A percentile compares a stretch with the other conserved stretches of the same genome.
Conservation (phyloP, 2,113 vertebrate genomes). For the Xiphophorus hellerii region DNA sequence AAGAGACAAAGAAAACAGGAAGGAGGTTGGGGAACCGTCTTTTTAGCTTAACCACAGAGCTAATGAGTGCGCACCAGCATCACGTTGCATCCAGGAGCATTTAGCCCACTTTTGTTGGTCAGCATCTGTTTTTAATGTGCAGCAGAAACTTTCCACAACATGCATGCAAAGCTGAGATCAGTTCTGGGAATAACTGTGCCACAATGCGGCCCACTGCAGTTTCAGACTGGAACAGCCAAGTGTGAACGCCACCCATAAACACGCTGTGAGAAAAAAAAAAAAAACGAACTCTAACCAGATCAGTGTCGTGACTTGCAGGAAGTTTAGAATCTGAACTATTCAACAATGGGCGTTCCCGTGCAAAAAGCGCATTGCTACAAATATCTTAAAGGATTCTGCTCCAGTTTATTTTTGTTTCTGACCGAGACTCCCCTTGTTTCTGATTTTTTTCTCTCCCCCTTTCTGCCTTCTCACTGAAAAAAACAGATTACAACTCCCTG, state of each 20-base stretch:
- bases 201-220: neutral
- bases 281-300: slow-evolving; percentile 9
- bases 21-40: neutral
- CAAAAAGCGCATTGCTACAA: slow-evolving; percentile 16
- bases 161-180: slow-evolving; percentile 22
- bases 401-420: slow-evolving; percentile 25
- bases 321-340: too few species aligned
- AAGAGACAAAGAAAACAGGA: neutral
- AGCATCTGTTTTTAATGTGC: neutral
- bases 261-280: neutral
- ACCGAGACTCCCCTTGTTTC: slow-evolving; percentile 25
- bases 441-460: slow-evolving; percentile 23
- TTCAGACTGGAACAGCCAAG: neutral
- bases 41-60: slow-evolving; percentile 2
- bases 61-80: neutral
- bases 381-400: slow-evolving; percentile 16
- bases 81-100: neutral
- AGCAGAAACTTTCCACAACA: neutral
- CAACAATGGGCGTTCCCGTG: neutral
- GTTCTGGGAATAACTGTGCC: slow-evolving; percentile 20
- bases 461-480: slow-evolving; percentile 9
- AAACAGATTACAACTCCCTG: slow-evolving; percentile 25
- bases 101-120: neutral
- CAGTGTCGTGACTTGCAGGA: slow-evolving; percentile 22
- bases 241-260: neutral